These are phyloP conservation scores for Eulithis prunata DNA, from an alignment of 2,888 invertebrate genomes.

Conservation along the genomic window DNA sequence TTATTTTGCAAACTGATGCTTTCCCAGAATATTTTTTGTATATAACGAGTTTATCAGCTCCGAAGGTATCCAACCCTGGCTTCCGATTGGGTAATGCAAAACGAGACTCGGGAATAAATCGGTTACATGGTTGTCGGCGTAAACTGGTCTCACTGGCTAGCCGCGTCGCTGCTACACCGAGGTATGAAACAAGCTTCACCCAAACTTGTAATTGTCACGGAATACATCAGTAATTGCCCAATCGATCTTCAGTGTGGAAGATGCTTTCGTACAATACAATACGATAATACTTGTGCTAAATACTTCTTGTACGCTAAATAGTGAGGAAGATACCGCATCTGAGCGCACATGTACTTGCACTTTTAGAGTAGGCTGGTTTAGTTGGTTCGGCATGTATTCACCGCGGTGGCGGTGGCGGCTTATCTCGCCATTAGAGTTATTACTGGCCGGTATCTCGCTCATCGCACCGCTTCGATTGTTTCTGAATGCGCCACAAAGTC, in stretches of 20 bases:
- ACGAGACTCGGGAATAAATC: conserved; percentile 81
- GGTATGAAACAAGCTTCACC: conserved; percentile 67
- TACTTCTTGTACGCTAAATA: conserved; percentile 25
- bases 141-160: conserved; percentile 76
- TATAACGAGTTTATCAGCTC: conserved; percentile 19
- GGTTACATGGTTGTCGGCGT: conserved; percentile 84
- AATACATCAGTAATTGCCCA: conserved; percentile 38
- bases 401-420: conserved; percentile 67
- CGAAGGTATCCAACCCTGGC: conserved; percentile 69
- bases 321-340: conserved; percentile 58
- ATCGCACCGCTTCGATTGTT: conserved; percentile 84
- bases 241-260: conserved; percentile 26
- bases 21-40: conserved; percentile 18
- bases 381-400: conserved; percentile 65
- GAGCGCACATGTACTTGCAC: conserved; percentile 61
- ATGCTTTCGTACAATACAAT: conserved; percentile 4
- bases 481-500: conserved; percentile 76
- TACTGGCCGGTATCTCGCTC: conserved; percentile 79
- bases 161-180: conserved; percentile 55
- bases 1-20: conserved; percentile 13
- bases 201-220: conserved; percentile 49
- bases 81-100: conserved; percentile 82
- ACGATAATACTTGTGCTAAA: conserved; percentile 13
- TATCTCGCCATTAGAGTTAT: conserved; percentile 84
- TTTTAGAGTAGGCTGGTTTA: conserved; percentile 54